Conservation (phyloP, 2,888 invertebrate species). For the Diabrotica balteata region DNA sequence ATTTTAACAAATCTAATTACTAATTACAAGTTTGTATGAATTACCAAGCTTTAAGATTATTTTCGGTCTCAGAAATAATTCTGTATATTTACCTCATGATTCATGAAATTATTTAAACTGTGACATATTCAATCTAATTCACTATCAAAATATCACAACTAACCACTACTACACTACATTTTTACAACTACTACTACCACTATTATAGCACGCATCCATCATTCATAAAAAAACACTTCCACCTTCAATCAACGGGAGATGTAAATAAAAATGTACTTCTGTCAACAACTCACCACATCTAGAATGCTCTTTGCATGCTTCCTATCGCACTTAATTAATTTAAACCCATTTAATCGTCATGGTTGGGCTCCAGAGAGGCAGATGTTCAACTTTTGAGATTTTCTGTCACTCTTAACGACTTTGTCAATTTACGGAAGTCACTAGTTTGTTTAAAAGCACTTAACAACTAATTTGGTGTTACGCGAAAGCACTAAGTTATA, state of each 20-base stretch:
- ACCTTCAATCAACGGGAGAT: conserved; percentile 4
- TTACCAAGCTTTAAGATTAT: too few species aligned
- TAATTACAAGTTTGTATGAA: too few species aligned
- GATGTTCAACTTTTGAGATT: conserved; percentile 26
- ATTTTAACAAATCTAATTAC: too few species aligned
- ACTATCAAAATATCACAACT: not conserved
- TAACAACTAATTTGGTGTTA: conserved; percentile 17
- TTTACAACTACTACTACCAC: conserved; percentile 1
- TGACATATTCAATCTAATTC: not conserved
- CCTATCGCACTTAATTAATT: conserved; percentile 14
- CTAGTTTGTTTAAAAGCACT: conserved; percentile 12
- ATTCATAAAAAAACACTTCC: conserved; percentile 18
- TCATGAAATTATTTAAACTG: not conserved
- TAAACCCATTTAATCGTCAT: conserved; percentile 24
- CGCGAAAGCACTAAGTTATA: conserved; percentile 15
- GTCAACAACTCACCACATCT: conserved; percentile 24
- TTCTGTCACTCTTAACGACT: conserved; percentile 7
- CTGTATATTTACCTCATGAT: not conserved
- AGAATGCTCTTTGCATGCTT: conserved; percentile 6
- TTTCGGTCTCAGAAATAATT: too few species aligned
- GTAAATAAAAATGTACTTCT: conserved; percentile 12
- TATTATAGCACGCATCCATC: conserved; percentile 11
- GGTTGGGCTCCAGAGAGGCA: conserved; percentile 23
- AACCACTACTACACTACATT: not conserved
- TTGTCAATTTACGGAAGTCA: conserved; percentile 14